Evolutionary conservation across 2,888 invertebrate genomes (phyloP), one percentile per base, ranked within the genome.

Genomic region (Pristionchus arcanus): DNA sequence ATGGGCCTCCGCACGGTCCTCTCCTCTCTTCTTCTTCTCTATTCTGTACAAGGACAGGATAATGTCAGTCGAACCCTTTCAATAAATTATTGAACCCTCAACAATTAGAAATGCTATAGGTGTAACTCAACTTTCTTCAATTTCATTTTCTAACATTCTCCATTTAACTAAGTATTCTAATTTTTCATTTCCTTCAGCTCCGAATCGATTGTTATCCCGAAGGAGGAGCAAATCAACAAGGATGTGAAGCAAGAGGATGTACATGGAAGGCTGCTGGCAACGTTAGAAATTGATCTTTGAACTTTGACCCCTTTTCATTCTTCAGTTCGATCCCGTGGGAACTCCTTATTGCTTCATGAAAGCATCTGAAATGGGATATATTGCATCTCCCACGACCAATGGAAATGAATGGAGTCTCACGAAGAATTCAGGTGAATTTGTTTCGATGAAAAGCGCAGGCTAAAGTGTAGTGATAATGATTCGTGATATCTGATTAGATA

Each of bases 201-300:
- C 87, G 93, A 34, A 90, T 94, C 63, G 94, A 94, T 83, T 94
- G 94, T 84, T 91, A 90, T 53, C 94, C 94, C 2, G 94, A 93
- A 74, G 92, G 92, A n/a, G 92, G 91, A 63, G 91, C 91, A 0
- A 90, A 68, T 81, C 91, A 93, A 84, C 86, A 90, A 21, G 42
- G 68, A n/a, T 94, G 94, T 89, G 91, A 92, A 89, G 91, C 91
- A 7, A 90, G 93, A 77, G 94, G 94, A 87, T 94, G 94, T 77
- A 77, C 90, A 37, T 94, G 93, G 93, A 90, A 87, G 25, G 49
- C 84, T 21, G 81, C 81, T 4, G 16, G 28, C 19, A 37, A 74
- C 77, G 89, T 89, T 2, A 89, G 77, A 28, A 13, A 28, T 74
- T 68, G 74, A 74, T 74, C 74, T 37, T 74, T 74, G 74, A 42